phyloP scores from a whole-genome alignment of 2,888 invertebrate genomes.

The Chouioia cunea region DNA sequence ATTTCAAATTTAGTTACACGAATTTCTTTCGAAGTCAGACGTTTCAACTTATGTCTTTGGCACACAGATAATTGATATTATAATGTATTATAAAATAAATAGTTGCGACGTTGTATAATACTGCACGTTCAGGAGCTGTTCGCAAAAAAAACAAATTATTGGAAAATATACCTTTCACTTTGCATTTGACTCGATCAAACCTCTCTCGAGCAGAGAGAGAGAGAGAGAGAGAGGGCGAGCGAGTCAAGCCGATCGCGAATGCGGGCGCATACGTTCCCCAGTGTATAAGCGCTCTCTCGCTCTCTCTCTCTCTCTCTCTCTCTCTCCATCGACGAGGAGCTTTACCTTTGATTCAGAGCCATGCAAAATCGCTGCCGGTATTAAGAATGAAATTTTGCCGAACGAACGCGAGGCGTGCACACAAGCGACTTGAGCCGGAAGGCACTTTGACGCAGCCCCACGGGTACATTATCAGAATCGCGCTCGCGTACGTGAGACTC shows the following conservation, averaged over 20 bases:
- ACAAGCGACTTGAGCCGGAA: conserved; percentile 18
- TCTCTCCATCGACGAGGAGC: conserved; percentile 1
- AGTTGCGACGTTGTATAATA: too few species aligned
- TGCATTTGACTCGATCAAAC: too few species aligned
- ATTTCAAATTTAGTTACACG: too few species aligned
- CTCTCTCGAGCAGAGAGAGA: too few species aligned
- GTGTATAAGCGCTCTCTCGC: conserved; percentile 20
- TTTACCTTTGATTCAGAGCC: too few species aligned
- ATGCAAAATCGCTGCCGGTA: conserved; percentile 22
- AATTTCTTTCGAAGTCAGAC: too few species aligned
- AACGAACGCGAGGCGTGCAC: conserved; percentile 47
- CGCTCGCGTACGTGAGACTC: conserved; percentile 7
- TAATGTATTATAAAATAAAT: too few species aligned
- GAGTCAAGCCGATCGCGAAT: conserved; percentile 4
- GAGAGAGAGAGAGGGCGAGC: background rate
- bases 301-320: background rate
- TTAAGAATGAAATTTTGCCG: conserved; percentile 59
- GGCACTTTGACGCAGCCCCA: conserved; percentile 66
- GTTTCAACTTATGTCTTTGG: too few species aligned
- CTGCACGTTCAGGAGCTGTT: too few species aligned
- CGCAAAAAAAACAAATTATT: too few species aligned
- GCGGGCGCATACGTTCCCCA: conserved; percentile 11
- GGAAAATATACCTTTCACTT: too few species aligned
- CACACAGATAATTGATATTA: too few species aligned
- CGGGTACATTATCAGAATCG: conserved; percentile 68